These are phyloP conservation scores for Akabosia matsudoensis DNA, from an alignment of 1,140 invertebrate genomes.

Conservation along the genomic window DNA sequence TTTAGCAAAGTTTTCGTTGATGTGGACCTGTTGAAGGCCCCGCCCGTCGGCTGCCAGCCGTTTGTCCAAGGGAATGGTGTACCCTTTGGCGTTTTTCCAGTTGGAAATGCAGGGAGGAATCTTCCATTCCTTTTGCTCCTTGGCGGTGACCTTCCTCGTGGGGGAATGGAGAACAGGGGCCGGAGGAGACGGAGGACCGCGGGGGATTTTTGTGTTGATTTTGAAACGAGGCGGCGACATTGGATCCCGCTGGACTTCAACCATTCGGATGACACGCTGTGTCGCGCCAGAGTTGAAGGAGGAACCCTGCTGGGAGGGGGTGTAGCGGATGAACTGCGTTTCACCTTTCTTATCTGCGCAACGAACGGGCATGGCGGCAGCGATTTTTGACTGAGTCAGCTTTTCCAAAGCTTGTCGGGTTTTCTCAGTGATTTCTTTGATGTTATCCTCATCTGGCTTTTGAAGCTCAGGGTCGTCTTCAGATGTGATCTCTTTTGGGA, in stretches of 20 bases:
- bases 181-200: slow-evolving; percentile 95
- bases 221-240: slow-evolving; percentile 98
- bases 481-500: slow-evolving; percentile 87
- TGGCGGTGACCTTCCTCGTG: slow-evolving; percentile 91
- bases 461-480: slow-evolving; percentile 85
- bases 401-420: slow-evolving; percentile 79
- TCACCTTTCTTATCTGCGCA: slow-evolving; percentile 83
- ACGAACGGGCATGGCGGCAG: slow-evolving; percentile 88
- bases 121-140: slow-evolving; percentile 99
- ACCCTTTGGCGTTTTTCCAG: slow-evolving; percentile 99
- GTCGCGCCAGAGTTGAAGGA: slow-evolving; percentile 96
- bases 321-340: slow-evolving; percentile 95
- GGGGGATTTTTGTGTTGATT: slow-evolving; percentile 92
- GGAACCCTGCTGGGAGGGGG: slow-evolving; percentile 92
- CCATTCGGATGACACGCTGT: slow-evolving; percentile 94
- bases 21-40: slow-evolving; percentile 93
- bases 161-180: slow-evolving; percentile 97
- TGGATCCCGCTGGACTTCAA: slow-evolving; percentile 93
- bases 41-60: slow-evolving; percentile 95
- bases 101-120: slow-evolving; percentile 99
- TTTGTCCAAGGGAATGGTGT: slow-evolving; percentile 98
- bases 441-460: slow-evolving; percentile 78
- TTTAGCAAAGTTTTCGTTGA: slow-evolving; percentile 99
- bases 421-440: slow-evolving; percentile 81
- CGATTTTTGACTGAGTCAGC: slow-evolving; percentile 82